A percentile compares a stretch with the other conserved stretches of the same genome.
Evolutionary conservation across 2,797 vertebrate genomes (phyloP).

Genomic region (Poecile montanus): DNA sequence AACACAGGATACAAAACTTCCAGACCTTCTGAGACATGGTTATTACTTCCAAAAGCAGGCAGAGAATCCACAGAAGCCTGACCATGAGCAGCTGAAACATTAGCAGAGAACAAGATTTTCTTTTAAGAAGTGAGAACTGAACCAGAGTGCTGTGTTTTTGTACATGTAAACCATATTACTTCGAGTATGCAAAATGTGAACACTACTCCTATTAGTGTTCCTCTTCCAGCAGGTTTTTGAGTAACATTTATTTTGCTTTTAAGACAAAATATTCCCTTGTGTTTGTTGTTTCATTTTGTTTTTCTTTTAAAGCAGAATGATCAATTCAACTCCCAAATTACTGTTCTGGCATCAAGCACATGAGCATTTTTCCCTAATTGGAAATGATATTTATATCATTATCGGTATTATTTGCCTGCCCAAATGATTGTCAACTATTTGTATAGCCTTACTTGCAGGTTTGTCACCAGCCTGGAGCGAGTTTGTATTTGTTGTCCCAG

Average conservation of each 20-base stretch:
- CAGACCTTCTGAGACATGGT: background rate
- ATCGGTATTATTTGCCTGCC: background rate
- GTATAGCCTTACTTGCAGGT: background rate
- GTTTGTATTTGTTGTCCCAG: background rate
- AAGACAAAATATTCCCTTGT: background rate
- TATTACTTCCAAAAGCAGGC: background rate
- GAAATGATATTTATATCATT: background rate
- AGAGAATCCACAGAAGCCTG: background rate
- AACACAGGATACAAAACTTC: background rate
- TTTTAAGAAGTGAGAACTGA: background rate
- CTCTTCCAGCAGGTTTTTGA: background rate
- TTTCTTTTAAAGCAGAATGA: background rate
- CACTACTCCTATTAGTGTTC: background rate
- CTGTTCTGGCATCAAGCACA: background rate
- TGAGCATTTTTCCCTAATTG: background rate
- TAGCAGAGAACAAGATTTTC: background rate
- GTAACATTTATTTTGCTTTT: background rate
- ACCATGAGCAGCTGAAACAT: background rate
- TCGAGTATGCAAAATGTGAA: background rate
- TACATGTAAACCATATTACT: background rate
- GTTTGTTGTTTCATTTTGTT: background rate
- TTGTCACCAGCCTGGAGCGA: background rate
- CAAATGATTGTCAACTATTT: background rate
- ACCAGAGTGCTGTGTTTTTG: background rate
- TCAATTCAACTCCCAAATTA: background rate